Evolutionary conservation across 2,797 vertebrate genomes (phyloP), one percentile per base, ranked within the genome.

Genomic region (Danio choprae): DNA sequence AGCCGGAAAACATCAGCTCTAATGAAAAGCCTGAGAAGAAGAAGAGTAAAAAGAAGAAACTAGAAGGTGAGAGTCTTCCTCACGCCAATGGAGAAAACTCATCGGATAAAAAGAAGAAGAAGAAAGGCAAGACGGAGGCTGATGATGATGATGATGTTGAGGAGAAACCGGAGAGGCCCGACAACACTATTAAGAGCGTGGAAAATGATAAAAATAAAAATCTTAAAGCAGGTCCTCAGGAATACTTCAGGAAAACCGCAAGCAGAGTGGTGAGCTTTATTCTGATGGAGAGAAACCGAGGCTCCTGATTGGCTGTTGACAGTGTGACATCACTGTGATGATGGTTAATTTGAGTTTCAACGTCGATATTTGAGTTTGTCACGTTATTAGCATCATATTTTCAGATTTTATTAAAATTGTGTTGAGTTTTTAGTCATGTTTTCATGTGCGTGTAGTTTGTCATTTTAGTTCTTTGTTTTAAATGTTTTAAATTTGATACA

Each of bases 51-150:
- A 71, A 63, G 41, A 73, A 71, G 60, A 40, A 15, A 2, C 20
- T 29, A 2, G 22, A 55, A n/a, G 20, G 16, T 5, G 29, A 60
- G 72, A 50, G 44, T 40, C 41, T 0, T 15, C 9, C 63, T 13
- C 10, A 29, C 2, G 40, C 18, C 0, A 51, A 44, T 16, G 63
- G 59, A 83, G 53, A 50, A 46, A 44, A n/a, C 20, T 6, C 44
- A 3, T 10, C 56, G 40, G 60, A 36, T 2, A 63, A 74, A 51
- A 74, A 74, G 50, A 36, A 7, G 29, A 15, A 79, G 22, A 11
- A 64, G 62, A 48, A 83, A 8, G 73, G 79, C 46, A 78, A 84
- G 18, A 10, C 18, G 10, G 13, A 9, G 53, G 16, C 43, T 5
- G 41, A 15, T 22, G 51, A 50, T 15, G 38, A 46, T 15, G n/a